phyloP scores from a whole-genome alignment of 2,797 vertebrate species.

The Crocidura indochinensis region DNA sequence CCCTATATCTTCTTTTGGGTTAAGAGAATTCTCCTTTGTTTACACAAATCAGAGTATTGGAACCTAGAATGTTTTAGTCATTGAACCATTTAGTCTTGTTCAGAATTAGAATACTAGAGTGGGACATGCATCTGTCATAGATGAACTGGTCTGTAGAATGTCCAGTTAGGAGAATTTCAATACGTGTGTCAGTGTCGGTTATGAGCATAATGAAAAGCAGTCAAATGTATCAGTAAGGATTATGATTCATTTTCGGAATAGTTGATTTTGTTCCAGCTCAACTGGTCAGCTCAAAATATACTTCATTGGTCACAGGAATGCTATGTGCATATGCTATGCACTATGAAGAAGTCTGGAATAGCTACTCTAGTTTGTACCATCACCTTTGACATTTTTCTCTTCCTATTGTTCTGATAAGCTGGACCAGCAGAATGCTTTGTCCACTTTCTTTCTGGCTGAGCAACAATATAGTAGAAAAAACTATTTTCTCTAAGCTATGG shows the following conservation, averaged over 20 bases:
- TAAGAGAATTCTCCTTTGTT: constrained; percentile 27
- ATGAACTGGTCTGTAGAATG: not conserved
- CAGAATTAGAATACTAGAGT: not conserved
- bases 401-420: not conserved
- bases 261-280: constrained; percentile 61
- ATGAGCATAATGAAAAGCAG: constrained; percentile 50
- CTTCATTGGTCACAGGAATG: constrained; percentile 54
- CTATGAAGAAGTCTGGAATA: constrained; percentile 31
- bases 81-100: constrained; percentile 18
- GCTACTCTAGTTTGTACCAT: constrained; percentile 9
- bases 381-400: constrained; percentile 12
- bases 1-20: constrained; percentile 12
- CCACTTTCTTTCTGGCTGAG: not conserved
- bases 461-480: not conserved
- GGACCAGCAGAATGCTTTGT: not conserved
- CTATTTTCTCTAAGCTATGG: not conserved
- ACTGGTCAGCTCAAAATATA: constrained; percentile 47
- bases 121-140: not conserved
- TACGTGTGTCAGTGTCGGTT: constrained; percentile 56
- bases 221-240: constrained; percentile 63
- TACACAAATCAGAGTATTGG: not conserved
- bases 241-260: constrained; percentile 62
- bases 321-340: too few relatives aligned
- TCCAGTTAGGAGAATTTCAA: constrained; percentile 53
- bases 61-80: constrained; percentile 26